A percentile compares a stretch with the other conserved stretches of the same genome.
Conservation (phyloP, 2,888 invertebrate genomes). For the Lobophora halterata region DNA sequence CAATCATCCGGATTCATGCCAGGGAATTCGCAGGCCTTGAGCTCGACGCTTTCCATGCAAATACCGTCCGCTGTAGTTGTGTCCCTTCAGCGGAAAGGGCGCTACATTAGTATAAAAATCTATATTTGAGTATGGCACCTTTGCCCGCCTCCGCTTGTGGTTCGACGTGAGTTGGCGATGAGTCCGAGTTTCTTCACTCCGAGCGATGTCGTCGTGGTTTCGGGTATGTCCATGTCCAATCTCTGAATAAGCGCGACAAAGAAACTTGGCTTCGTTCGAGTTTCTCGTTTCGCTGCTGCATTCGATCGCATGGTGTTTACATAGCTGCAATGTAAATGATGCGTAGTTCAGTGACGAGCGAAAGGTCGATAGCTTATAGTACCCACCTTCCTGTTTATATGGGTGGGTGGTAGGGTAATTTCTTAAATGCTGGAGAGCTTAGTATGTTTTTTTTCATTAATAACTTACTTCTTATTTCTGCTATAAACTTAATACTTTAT, state of each 20-base stretch:
- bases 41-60: slow-evolving; percentile 58
- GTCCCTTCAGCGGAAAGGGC: slow-evolving; percentile 57
- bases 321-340: slow-evolving; percentile 22
- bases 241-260: slow-evolving; percentile 41
- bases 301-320: slow-evolving; percentile 25
- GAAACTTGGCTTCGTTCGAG: slow-evolving; percentile 44
- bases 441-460: too few relatives aligned
- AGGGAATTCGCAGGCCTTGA: slow-evolving; percentile 71
- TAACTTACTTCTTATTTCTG: too few relatives aligned
- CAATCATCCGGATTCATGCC: slow-evolving; percentile 65
- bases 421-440: too few relatives aligned
- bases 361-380: too few relatives aligned
- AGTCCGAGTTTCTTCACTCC: slow-evolving; percentile 37
- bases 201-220: slow-evolving; percentile 64
- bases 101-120: slow-evolving; percentile 45
- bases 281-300: slow-evolving; percentile 36
- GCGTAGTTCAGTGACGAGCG: slow-evolving; percentile 3
- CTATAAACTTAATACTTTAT: too few relatives aligned
- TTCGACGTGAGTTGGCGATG: slow-evolving; percentile 63
- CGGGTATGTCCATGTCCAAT: slow-evolving; percentile 68
- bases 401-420: too few relatives aligned
- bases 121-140: slow-evolving; percentile 44
- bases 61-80: slow-evolving; percentile 57
- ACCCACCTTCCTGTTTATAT: too few relatives aligned
- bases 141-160: slow-evolving; percentile 38